Evolutionary conservation across 1,140 invertebrate genomes (phyloP).

Genomic region (Pentalonia nigronervosa): DNA sequence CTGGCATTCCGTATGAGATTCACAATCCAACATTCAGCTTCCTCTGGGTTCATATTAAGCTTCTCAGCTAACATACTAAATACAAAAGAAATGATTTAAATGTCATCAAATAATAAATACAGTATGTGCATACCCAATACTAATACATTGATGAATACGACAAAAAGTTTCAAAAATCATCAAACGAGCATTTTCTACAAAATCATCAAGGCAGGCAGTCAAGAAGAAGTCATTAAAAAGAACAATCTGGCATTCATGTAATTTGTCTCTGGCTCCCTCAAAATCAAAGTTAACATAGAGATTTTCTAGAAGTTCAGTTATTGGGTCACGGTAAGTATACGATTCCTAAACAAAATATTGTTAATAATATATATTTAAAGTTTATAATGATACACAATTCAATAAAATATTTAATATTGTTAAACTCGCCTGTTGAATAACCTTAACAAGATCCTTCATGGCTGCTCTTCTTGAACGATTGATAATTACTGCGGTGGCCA

Average conservation of each 20-base stretch:
- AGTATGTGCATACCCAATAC: slow-evolving; percentile 69
- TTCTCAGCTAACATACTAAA: slow-evolving; percentile 95
- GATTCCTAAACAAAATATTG: slow-evolving; percentile 75
- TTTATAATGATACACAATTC: not conserved
- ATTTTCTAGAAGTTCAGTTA: slow-evolving; percentile 98
- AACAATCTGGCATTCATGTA: slow-evolving; percentile 95
- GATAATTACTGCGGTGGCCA: slow-evolving; percentile 98
- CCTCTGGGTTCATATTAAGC: slow-evolving; percentile 95
- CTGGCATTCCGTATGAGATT: slow-evolving; percentile 97
- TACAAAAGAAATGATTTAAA: slow-evolving; percentile 58
- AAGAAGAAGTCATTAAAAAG: slow-evolving; percentile 98
- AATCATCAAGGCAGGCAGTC: slow-evolving; percentile 93
- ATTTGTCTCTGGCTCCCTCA: slow-evolving; percentile 94
- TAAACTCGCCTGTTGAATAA: slow-evolving; percentile 88
- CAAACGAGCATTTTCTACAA: slow-evolving; percentile 98
- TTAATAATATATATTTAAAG: not conserved
- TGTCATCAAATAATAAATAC: not conserved
- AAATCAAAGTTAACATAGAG: slow-evolving; percentile 99
- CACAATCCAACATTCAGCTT: slow-evolving; percentile 99
- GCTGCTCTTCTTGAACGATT: slow-evolving; percentile 88
- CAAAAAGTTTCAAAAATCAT: slow-evolving; percentile 99
- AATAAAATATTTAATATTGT: not conserved
- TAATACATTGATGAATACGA: slow-evolving; percentile 98
- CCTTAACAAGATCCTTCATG: slow-evolving; percentile 97
- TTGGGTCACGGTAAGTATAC: slow-evolving; percentile 97